Conservation (phyloP, 23 tunicate genomes). For the Ascidia mentula region DNA sequence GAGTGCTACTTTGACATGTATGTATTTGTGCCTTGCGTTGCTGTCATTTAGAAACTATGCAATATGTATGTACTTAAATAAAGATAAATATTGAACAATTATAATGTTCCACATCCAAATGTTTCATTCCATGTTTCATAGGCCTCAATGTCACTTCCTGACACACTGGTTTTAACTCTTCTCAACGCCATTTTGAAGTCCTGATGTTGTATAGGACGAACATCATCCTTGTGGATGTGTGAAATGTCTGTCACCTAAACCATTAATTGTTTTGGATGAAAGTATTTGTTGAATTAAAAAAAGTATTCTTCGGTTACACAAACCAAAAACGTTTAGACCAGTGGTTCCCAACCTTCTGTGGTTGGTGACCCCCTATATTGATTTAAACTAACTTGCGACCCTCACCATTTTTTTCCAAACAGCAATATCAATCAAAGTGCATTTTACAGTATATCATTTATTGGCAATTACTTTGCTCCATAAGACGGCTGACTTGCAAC, state of each 20-base stretch:
- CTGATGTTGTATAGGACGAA: constrained; percentile 61
- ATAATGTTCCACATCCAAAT: constrained; percentile 75
- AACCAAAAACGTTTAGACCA: too few relatives aligned
- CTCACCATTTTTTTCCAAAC: too few relatives aligned
- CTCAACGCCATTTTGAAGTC: constrained; percentile 74
- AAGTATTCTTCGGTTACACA: too few relatives aligned
- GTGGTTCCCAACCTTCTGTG: too few relatives aligned
- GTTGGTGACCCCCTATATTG: too few relatives aligned
- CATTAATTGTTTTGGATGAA: too few relatives aligned
- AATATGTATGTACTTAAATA: not conserved
- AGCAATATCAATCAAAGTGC: too few relatives aligned
- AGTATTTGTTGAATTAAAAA: too few relatives aligned
- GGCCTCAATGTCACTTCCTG: constrained; percentile 53
- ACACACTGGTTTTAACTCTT: constrained; percentile 82
- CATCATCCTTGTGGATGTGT: constrained; percentile 69
- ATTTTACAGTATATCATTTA: too few relatives aligned
- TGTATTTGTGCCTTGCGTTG: not conserved
- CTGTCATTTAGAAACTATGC: not conserved
- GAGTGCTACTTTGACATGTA: not conserved
- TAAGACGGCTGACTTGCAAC: too few relatives aligned
- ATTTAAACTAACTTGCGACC: too few relatives aligned
- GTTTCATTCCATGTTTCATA: constrained; percentile 79
- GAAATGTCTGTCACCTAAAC: constrained; percentile 59
- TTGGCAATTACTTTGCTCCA: too few relatives aligned
- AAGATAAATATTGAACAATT: not conserved